A percentile compares a stretch with the other conserved stretches of the same genome.
Evolutionary conservation across 1,140 invertebrate species (phyloP).

Genomic region (Harpegnathos saltator): DNA sequence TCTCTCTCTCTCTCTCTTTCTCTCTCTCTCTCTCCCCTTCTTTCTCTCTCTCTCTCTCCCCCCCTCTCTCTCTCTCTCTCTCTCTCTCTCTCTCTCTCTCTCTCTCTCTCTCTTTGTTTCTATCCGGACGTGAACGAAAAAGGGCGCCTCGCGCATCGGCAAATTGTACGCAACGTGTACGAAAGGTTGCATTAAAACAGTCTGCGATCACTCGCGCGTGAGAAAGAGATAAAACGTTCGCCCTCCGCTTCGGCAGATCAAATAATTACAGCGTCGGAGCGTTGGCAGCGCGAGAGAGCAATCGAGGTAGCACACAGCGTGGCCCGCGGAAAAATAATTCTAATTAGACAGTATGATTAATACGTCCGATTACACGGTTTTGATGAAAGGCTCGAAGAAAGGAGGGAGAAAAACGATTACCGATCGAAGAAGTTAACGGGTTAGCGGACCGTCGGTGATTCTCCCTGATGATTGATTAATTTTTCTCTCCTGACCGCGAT

Average conservation of each 20-base stretch:
- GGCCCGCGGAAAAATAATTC: background rate
- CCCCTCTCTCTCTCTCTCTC: conserved; percentile 5
- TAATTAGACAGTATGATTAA: background rate
- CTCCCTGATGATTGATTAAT: background rate
- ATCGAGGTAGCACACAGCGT: background rate
- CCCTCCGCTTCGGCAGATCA: background rate
- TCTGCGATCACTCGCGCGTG: background rate
- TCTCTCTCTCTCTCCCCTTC: background rate
- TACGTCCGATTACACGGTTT: background rate
- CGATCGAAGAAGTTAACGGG: background rate
- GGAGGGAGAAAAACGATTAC: background rate
- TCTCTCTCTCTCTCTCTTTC: no score
- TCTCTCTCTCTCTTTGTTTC: no score
- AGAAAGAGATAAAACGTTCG: conserved; percentile 19
- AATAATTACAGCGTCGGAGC: conserved; percentile 20
- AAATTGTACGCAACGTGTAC: conserved; percentile 9
- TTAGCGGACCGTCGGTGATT: background rate
- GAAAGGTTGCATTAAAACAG: background rate
- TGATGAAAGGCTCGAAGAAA: background rate
- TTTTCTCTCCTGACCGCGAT: conserved; percentile 11
- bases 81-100: background rate
- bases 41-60: background rate
- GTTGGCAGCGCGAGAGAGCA: background rate
- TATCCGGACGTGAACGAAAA: background rate
- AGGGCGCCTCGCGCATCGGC: background rate